These are phyloP conservation scores for Scomber japonicus DNA, from an alignment of 2,113 vertebrate genomes.

Conservation along the genomic window DNA sequence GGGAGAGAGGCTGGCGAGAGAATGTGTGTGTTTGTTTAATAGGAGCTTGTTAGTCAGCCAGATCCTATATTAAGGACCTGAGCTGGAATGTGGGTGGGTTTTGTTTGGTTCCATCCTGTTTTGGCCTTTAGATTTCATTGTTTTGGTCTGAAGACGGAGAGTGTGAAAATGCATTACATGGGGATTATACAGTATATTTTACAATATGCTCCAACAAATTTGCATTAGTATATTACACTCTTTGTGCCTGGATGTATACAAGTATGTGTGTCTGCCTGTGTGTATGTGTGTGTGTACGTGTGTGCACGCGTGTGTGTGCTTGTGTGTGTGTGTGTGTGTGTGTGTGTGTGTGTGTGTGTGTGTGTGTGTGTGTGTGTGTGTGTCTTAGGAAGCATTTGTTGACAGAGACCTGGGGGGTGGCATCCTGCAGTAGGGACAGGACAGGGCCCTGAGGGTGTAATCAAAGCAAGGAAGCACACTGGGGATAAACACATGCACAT, in stretches of 20 bases:
- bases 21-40: conserved; percentile 60
- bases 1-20: conserved; percentile 16
- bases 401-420: conserved; percentile 79
- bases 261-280: background rate
- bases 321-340: background rate
- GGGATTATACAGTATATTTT: conserved; percentile 7
- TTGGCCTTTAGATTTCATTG: conserved; percentile 44
- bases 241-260: conserved; percentile 6
- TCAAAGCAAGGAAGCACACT: conserved; percentile 80
- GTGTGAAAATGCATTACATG: conserved; percentile 15
- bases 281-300: conserved; percentile 50
- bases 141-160: conserved; percentile 25
- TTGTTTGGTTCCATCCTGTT: conserved; percentile 59
- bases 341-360: conserved; percentile 4
- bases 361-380: conserved; percentile 51
- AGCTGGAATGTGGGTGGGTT: conserved; percentile 68
- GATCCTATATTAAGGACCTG: conserved; percentile 60
- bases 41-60: conserved; percentile 51
- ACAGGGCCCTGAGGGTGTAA: conserved; percentile 77
- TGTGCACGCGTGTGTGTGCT: background rate
- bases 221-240: conserved; percentile 20
- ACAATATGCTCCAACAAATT: conserved; percentile 31
- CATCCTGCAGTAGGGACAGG: conserved; percentile 79
- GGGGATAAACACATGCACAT: conserved; percentile 68
- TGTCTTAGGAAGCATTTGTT: conserved; percentile 78